phyloP scores from a whole-genome alignment of 2,888 invertebrate genomes.

The Troides oblongomaculatus region DNA sequence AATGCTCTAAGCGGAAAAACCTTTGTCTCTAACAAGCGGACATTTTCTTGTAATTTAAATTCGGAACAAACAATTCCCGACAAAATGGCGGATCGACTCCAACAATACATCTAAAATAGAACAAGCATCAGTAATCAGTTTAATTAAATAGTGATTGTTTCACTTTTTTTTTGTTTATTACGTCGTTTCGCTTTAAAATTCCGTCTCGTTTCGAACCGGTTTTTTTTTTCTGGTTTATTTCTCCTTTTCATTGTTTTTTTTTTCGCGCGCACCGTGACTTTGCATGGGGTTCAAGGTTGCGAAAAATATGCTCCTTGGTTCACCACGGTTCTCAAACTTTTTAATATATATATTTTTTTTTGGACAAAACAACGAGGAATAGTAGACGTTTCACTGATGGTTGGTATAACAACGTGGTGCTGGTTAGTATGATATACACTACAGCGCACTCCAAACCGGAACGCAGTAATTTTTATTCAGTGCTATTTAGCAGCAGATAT shows the following conservation, averaged over 20 bases:
- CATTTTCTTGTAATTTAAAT: not conserved
- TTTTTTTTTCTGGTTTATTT: conserved; percentile 33
- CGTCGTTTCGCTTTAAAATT: conserved; percentile 14
- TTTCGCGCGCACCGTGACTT: conserved; percentile 33
- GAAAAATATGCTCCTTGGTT: conserved; percentile 1
- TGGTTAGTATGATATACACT: no score
- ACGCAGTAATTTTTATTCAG: no score
- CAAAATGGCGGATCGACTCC: not conserved
- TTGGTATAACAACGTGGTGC: no score
- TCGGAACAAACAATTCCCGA: not conserved
- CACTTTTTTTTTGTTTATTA: conserved; percentile 19
- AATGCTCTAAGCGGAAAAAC: not conserved
- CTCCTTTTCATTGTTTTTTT: conserved; percentile 27
- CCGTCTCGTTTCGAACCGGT: conserved; percentile 24
- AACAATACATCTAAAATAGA: conserved; percentile 6
- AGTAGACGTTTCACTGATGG: no score
- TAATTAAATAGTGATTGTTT: conserved; percentile 11
- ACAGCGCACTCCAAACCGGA: no score
- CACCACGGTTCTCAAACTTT: not conserved
- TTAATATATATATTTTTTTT: not conserved
- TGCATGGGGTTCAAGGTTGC: conserved; percentile 41
- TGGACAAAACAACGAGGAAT: no score
- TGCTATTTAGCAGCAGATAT: no score
- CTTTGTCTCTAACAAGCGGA: not conserved
- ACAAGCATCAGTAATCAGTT: conserved; percentile 13